A percentile compares a stretch with the other conserved stretches of the same genome.
Conservation (phyloP, 2,113 vertebrate genomes). For the Oenanthe oenanthe region DNA sequence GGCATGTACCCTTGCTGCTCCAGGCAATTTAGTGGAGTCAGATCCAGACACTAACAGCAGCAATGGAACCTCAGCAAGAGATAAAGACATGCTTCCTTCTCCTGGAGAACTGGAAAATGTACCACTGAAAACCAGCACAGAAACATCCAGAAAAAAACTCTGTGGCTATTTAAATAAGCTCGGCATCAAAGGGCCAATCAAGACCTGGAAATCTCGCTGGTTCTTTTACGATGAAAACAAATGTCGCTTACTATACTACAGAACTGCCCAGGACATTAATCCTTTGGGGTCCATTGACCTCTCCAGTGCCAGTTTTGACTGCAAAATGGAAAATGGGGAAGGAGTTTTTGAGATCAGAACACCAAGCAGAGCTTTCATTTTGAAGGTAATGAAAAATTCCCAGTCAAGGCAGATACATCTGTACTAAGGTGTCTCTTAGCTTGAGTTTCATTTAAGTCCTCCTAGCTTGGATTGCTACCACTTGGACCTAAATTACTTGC, state of each 20-base stretch:
- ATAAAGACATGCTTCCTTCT: not conserved
- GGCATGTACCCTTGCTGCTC: not conserved
- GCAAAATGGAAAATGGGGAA: conserved; percentile 80
- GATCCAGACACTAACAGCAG: not conserved
- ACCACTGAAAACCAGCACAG: not conserved
- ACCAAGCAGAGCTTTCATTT: conserved; percentile 81
- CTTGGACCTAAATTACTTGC: not conserved
- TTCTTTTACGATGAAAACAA: conserved; percentile 88
- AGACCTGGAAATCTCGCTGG: conserved; percentile 93
- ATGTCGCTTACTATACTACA: conserved; percentile 86
- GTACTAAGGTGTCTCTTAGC: not conserved
- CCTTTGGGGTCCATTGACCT: conserved; percentile 87
- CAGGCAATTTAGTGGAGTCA: not conserved
- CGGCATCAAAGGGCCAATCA: conserved; percentile 85
- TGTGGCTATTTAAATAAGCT: conserved; percentile 92
- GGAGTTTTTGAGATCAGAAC: conserved; percentile 92
- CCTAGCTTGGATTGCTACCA: not conserved
- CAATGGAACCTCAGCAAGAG: not conserved
- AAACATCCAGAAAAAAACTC: conserved; percentile 71
- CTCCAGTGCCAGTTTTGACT: conserved; percentile 81
- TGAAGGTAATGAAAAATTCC: conserved; percentile 80
- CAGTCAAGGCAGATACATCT: not conserved
- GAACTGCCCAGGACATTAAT: conserved; percentile 86
- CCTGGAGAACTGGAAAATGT: not conserved
- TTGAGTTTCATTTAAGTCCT: not conserved